phyloP scores from a whole-genome alignment of 2,797 vertebrate species.

The Psittacula echo region DNA sequence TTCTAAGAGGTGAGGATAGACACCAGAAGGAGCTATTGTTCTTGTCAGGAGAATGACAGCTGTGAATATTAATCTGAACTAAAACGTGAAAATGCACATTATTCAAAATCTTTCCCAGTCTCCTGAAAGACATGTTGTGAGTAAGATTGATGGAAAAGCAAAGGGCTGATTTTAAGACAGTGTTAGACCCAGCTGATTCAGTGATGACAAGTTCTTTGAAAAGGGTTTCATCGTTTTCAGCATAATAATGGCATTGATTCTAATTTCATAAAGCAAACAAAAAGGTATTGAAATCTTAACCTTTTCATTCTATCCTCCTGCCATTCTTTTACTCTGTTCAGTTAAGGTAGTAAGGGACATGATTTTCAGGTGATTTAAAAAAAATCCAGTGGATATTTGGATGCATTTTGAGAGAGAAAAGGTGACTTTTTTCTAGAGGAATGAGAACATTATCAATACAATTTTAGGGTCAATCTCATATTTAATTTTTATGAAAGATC shows the following conservation, averaged over 20 bases:
- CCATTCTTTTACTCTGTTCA: fast-evolving
- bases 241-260: conserved; percentile 33
- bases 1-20: not conserved
- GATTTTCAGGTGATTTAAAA: not conserved
- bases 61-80: conserved; percentile 52
- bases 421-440: not conserved
- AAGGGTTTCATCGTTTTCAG: conserved; percentile 4
- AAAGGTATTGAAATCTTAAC: conserved; percentile 33
- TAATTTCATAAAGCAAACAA: conserved; percentile 22
- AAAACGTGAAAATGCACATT: conserved; percentile 52
- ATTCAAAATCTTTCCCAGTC: conserved; percentile 44
- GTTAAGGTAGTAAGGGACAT: not conserved
- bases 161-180: conserved; percentile 43
- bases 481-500: not conserved
- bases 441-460: not conserved
- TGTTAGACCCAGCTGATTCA: conserved; percentile 6
- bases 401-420: not conserved
- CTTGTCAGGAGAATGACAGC: conserved; percentile 52
- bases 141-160: conserved; percentile 36
- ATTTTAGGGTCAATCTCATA: not conserved
- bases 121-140: conserved; percentile 21
- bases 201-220: conserved; percentile 40
- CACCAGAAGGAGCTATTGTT: conserved; percentile 44
- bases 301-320: conserved; percentile 15
- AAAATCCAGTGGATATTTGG: not conserved